A percentile compares a stretch with the other conserved stretches of the same genome.
Conservation (phyloP, 2,888 invertebrate species). For the Mesorhabditis sp. region DNA sequence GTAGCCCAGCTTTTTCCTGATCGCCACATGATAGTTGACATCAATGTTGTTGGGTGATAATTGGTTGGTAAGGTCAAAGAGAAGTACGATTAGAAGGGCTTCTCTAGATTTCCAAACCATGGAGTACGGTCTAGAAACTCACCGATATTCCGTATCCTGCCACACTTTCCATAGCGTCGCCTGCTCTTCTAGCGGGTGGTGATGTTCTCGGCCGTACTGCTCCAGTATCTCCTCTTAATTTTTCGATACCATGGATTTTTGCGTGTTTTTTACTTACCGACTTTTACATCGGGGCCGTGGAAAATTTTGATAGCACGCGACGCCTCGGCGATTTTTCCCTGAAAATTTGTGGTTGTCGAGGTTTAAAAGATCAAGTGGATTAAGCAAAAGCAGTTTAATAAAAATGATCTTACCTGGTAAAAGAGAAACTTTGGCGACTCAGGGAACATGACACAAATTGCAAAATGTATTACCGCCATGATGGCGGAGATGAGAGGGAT, state of each 20-base stretch:
- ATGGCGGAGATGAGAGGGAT: background rate
- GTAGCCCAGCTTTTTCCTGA: background rate
- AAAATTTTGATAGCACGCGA: background rate
- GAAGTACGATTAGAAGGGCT: background rate
- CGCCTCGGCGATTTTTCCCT: background rate
- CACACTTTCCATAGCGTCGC: constrained; percentile 1
- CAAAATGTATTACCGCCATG: background rate
- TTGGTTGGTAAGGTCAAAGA: constrained; percentile 3
- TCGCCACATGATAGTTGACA: constrained; percentile 4
- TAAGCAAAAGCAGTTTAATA: background rate
- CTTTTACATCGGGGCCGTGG: background rate
- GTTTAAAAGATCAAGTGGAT: no score
- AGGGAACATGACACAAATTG: background rate
- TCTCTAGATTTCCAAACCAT: background rate
- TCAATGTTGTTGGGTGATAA: constrained; percentile 2
- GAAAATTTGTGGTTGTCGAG: background rate
- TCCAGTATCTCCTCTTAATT: background rate
- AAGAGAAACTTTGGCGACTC: background rate
- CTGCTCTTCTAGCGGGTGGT: constrained; percentile 1
- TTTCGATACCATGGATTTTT: background rate
- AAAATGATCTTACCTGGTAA: background rate
- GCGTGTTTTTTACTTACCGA: background rate
- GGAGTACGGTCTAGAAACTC: background rate
- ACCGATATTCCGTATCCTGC: constrained; percentile 2
- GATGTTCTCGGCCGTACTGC: background rate